Evolutionary conservation across 2,797 vertebrate genomes (phyloP), one percentile per base, ranked within the genome.

Genomic region (Alectoris magna): DNA sequence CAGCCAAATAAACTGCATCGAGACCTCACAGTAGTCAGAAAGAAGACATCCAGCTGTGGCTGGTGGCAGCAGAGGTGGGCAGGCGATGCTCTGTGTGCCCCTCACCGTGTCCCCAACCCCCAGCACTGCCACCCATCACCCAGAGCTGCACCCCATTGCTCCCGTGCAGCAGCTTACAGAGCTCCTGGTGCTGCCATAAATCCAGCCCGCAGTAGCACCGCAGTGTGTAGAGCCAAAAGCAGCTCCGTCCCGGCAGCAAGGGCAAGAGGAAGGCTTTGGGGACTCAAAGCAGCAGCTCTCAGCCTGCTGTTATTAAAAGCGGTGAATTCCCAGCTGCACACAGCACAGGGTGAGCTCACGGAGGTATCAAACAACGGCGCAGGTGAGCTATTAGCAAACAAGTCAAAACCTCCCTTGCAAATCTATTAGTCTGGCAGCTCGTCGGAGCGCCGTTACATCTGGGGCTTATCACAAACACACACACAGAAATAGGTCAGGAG

Each of bases 271-370:
- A 55, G 27, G 56, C 13, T 59, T 84, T 44, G 36, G 46, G 22
- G 46, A 15, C 69, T 0, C 0, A 12, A 49, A 91, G 68, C 49
- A 43, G n/a, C 1, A 2, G 29, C 1, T 10, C 79, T 71, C 6
- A 2, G 34, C 46, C 39, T 1, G 1, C 5, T 1, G 2, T 5
- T 8, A 9, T 2, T 5, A 41, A 71, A 18, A 1, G 27, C 49
- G 8, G 18, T 7, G 1, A n/a, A 3, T 16, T 59, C 48, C 62
- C 55, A 7, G 3, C 31, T 39, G 44, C 58, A n/a, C 58, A 6
- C 66, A 15, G 24, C 79, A 12, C 27, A 3, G 24, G 14, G 56
- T 38, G 27, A 58, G 22, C 56, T 17, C 73, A 27, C 38, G 34
- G 17, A n/a, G 46, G 51, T 43, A 43, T 4, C 16, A 69, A 84